These are phyloP conservation scores for Pollenia labialis DNA, from an alignment of 2,888 invertebrate species.

Conservation along the genomic window DNA sequence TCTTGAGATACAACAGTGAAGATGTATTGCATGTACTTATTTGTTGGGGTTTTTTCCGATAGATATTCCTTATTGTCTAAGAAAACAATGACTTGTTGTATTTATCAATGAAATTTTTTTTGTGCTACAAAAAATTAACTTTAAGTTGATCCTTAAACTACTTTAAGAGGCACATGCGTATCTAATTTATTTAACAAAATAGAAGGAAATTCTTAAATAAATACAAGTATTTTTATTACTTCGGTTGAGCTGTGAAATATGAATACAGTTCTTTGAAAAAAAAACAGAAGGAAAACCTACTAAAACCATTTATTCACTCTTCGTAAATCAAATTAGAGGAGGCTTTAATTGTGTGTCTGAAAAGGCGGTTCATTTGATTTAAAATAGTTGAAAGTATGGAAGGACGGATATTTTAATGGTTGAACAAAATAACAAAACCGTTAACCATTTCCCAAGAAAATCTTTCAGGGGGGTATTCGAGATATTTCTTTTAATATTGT, in stretches of 20 bases:
- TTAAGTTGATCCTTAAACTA: constrained; percentile 64
- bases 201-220: too few species aligned
- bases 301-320: constrained; percentile 2
- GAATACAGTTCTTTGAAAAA: not conserved
- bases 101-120: constrained; percentile 39
- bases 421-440: constrained; percentile 11
- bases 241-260: constrained; percentile 25
- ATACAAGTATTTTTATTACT: constrained; percentile 27
- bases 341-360: not conserved
- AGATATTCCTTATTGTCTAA: constrained; percentile 8
- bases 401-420: not conserved
- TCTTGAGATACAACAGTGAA: constrained; percentile 34
- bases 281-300: constrained; percentile 4
- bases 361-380: constrained; percentile 41
- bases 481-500: not conserved
- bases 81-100: constrained; percentile 41
- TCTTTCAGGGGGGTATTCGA: constrained; percentile 15
- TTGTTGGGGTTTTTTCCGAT: not conserved
- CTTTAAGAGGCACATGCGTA: constrained; percentile 63
- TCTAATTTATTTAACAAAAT: constrained; percentile 42
- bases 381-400: constrained; percentile 17
- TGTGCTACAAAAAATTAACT: constrained; percentile 1
- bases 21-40: not conserved
- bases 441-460: constrained; percentile 21
- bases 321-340: constrained; percentile 33